These are phyloP conservation scores for Garrulus glandarius DNA, from an alignment of 2,797 vertebrate species.

Conservation along the genomic window DNA sequence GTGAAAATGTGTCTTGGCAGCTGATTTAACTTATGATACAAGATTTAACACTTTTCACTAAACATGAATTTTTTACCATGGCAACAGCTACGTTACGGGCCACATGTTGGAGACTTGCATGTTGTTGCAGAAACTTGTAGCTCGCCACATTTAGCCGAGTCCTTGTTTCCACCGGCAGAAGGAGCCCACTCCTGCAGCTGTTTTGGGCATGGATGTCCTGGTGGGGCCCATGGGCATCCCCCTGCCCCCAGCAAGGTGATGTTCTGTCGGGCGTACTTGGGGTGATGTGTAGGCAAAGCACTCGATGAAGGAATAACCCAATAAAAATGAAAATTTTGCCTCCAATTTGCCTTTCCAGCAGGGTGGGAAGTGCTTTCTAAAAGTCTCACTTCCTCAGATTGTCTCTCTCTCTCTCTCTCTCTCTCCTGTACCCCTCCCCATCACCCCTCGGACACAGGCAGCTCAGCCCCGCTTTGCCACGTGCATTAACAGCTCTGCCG, in stretches of 20 bases:
- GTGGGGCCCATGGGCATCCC: neutral
- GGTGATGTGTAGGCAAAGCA: neutral
- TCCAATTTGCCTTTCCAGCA: neutral
- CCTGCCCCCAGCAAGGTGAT: neutral
- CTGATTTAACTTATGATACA: slow-evolving; percentile 77
- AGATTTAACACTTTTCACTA: slow-evolving; percentile 78
- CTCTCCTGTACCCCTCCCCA: neutral
- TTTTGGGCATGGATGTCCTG: neutral
- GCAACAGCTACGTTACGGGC: slow-evolving; percentile 77
- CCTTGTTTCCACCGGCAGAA: slow-evolving; percentile 70
- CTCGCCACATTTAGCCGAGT: slow-evolving; percentile 62
- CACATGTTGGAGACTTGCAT: slow-evolving; percentile 71
- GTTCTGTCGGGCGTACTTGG: neutral
- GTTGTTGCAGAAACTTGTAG: slow-evolving; percentile 71
- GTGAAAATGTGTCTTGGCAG: slow-evolving; percentile 75
- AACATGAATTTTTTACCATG: slow-evolving; percentile 79
- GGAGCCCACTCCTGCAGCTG: slow-evolving; percentile 37
- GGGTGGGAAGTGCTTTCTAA: neutral
- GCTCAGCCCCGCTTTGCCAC: neutral
- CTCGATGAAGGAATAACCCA: neutral
- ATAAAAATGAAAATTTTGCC: rapidly evolving
- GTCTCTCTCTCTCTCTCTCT: neutral
- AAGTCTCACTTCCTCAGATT: neutral
- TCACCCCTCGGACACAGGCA: rapidly evolving
- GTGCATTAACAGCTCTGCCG: rapidly evolving